phyloP scores from a whole-genome alignment of 2,113 vertebrate species.

The Stigmatopora argus region DNA sequence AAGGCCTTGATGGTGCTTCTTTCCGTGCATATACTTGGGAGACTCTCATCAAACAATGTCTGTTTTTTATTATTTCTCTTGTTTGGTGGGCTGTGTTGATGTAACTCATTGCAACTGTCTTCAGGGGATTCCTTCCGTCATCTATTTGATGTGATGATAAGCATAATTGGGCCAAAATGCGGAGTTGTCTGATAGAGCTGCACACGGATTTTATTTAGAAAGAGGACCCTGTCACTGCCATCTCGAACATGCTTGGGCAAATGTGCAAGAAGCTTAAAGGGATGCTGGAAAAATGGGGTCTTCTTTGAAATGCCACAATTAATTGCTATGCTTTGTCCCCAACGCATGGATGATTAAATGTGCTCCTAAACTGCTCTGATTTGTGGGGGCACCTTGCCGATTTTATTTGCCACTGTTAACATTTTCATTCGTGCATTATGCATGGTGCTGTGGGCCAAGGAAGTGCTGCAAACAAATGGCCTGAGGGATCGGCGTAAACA shows the following conservation, averaged over 20 bases:
- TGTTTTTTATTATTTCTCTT: conserved; percentile 61
- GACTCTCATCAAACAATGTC: conserved; percentile 66
- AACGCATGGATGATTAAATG: conserved; percentile 73
- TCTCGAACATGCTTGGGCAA: conserved; percentile 28
- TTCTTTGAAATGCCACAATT: conserved; percentile 78
- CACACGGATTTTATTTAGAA: conserved; percentile 1
- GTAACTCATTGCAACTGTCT: conserved; percentile 56
- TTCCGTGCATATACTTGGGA: conserved; percentile 57
- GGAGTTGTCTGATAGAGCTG: conserved; percentile 38
- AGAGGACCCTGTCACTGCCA: conserved; percentile 19
- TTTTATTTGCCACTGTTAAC: conserved; percentile 82
- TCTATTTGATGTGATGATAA: conserved; percentile 42
- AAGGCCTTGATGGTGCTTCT: conserved; percentile 54
- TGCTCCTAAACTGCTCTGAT: conserved; percentile 77
- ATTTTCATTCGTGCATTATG: conserved; percentile 79
- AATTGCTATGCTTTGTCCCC: conserved; percentile 68
- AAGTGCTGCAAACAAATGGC: conserved; percentile 77
- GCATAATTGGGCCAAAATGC: conserved; percentile 55
- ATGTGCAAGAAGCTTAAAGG: conserved; percentile 43
- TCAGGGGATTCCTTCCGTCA: conserved; percentile 33
- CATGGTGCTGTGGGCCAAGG: conserved; percentile 72
- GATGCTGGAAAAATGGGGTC: conserved; percentile 65
- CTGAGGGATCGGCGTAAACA: conserved; percentile 70
- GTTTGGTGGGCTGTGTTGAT: conserved; percentile 59
- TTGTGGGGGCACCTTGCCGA: conserved; percentile 78